A percentile compares a stretch with the other conserved stretches of the same genome.
Evolutionary conservation across 2,797 vertebrate species (phyloP).

Genomic region (Cynopterus sphinx): DNA sequence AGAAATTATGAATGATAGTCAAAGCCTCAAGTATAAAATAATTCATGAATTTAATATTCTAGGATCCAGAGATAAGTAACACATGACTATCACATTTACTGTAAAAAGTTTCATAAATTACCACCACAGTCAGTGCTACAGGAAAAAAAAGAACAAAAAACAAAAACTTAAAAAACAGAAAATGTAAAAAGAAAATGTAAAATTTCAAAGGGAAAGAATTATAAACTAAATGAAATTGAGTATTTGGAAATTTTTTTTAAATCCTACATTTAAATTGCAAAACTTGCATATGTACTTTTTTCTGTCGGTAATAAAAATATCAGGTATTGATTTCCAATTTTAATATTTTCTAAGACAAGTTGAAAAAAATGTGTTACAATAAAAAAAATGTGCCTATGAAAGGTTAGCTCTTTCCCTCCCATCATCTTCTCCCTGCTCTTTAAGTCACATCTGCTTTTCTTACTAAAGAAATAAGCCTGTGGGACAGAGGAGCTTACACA

Average conservation of each 20-base stretch:
- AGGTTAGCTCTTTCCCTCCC: background rate
- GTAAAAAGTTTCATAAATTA: background rate
- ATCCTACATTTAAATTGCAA: conserved; percentile 24
- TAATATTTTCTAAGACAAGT: background rate
- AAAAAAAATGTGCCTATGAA: conserved; percentile 16
- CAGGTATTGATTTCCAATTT: background rate
- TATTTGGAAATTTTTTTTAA: background rate
- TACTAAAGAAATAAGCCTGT: conserved; percentile 64
- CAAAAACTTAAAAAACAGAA: background rate
- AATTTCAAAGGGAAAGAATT: conserved; percentile 13
- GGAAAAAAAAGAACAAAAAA: background rate
- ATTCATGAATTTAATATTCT: conserved; percentile 42
- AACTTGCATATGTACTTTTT: background rate
- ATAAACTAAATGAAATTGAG: background rate
- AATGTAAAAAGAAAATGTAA: background rate
- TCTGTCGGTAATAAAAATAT: conserved; percentile 21
- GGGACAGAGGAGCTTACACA: conserved; percentile 72
- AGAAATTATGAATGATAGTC: background rate
- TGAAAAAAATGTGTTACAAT: background rate
- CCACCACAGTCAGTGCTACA: background rate
- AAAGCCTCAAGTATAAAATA: conserved; percentile 39
- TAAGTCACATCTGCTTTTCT: conserved; percentile 74
- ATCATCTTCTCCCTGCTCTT: background rate
- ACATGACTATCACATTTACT: background rate
- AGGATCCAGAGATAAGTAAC: background rate